Base-by-base conservation (phyloP, 2,888 invertebrate species). In the Brassicogethes aeneus region DNA sequence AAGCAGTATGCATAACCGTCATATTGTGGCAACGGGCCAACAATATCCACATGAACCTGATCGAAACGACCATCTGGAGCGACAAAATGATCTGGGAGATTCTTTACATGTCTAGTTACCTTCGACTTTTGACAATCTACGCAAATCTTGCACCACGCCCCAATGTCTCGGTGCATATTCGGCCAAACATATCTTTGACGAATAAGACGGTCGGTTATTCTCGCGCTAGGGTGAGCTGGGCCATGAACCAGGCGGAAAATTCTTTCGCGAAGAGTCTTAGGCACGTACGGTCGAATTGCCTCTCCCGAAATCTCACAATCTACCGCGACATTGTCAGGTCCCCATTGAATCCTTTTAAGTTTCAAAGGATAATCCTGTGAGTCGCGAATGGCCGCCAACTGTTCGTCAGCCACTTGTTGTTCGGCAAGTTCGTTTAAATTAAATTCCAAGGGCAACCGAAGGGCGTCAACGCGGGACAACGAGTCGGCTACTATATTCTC, bases 111-210 rank as follows among this genome's bases (percentile, higher is more conserved):
- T 2, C 61, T 44, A 1, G 47, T 42, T 0, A 65, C 44, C 43
- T 66, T 67, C 1, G 50, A 33, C n/a, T 42, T 40, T 40, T 65
- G 66, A 39, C 65, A 65, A 1, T 31, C 35, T 15, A 34, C 30
- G 17, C 42, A 42, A 17, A 36, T 7, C 14, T 17, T 17, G 29
- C 3, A 53, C 12, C 37, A 41, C 8, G 42, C 15, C 10, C 7
- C 15, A 41, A 41, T 15, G 31, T 41, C 42, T 17, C 15, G 38
- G n/a, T 40, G 31, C 42, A 41, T 41, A 39, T 41, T 41, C 30
- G 42, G 17, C 42, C 42, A 41, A 10, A 41, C 42, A 41, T 33
- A 41, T n/a, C n/a, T n/a, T n/a, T n/a, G n/a, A n/a, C n/a, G n/a
- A 17, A 34, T 13, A 13, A 34, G 34, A 13, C 34, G 34, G 13